Conservation (phyloP, 2,888 invertebrate genomes). For the Elmis aenea region DNA sequence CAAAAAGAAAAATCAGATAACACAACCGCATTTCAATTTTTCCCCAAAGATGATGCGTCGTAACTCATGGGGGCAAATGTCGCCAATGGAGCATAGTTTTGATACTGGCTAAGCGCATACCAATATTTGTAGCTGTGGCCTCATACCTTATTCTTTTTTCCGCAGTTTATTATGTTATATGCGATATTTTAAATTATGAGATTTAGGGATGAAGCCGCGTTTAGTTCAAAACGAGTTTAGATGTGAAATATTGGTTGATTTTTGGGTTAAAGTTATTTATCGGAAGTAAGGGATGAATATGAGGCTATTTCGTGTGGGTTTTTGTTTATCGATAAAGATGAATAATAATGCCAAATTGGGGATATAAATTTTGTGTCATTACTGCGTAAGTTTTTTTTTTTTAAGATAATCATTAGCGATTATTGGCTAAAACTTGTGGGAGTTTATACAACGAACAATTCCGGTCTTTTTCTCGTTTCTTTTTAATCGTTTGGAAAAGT, state of each 20-base stretch:
- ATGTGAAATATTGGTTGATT: constrained; percentile 23
- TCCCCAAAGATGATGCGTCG: constrained; percentile 19
- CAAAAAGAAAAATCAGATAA: constrained; percentile 3
- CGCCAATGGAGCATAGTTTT: constrained; percentile 22
- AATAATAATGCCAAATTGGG: too few species aligned
- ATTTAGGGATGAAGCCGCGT: constrained; percentile 15
- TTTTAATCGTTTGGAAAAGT: too few species aligned
- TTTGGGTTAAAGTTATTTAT: constrained; percentile 20
- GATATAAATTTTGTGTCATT: too few species aligned
- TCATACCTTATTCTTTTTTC: constrained; percentile 13
- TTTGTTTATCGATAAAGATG: too few species aligned
- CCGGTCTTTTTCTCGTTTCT: too few species aligned
- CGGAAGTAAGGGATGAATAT: constrained; percentile 12
- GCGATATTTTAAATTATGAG: constrained; percentile 17
- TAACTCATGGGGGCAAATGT: constrained; percentile 23
- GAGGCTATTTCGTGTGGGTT: too few species aligned
- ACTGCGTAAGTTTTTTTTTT: too few species aligned
- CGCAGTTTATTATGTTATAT: constrained; percentile 18
- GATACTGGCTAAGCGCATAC: constrained; percentile 22
- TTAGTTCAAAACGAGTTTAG: constrained; percentile 17
- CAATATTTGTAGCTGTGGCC: constrained; percentile 11
- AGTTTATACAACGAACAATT: too few species aligned
- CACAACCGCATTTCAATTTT: constrained; percentile 15
- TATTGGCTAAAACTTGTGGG: too few species aligned
- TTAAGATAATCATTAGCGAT: too few species aligned